Base-by-base conservation (phyloP, 2,797 vertebrate species). In the Anguilla megastoma region DNA sequence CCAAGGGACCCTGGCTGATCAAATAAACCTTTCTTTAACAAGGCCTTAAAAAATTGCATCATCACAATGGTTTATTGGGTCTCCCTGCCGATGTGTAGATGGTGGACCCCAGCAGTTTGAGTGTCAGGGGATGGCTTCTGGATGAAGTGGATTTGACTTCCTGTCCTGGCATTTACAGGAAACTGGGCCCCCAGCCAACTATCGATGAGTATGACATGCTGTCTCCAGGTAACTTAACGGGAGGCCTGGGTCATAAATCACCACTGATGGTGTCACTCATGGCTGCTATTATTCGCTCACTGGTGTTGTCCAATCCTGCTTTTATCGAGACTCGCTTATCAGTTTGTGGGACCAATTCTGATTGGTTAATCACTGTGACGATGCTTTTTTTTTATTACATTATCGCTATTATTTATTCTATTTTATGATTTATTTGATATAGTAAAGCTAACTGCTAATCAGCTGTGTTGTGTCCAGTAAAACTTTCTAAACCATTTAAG, bases 221-320 rank as follows among this genome's bases (percentile, higher is more conserved):
- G 82, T 89, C 93, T 76, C 93, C 98, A 52, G 97, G 97, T 98
- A 93, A 90, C 94, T 27, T 27, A 69, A 69, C 21, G n/a, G 63
- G n/a, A 69, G 21, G 5, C 63, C 12, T 16, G 56, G 56, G 56
- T 58, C 56, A 16, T 58, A 58, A 58, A 58, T 58, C 56, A 58
- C 56, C 56, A 58, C 56, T 58, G 56, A 58, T 16, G 56, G 56
- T 58, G 56, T 58, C 56, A 58, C 56, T 58, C 56, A 58, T 18
- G 14, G 16, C 56, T 58, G 56, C 14, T 18, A 58, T 58, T 58
- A 58, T 16, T 58, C 56, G 16, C 16, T 58, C 14, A 16, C 56
- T 58, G 14, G 14, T 58, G 3, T 14, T 16, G 56, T 18, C 56
- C 56, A 58, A 16, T 16, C 56, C 56, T 58, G 56, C 56, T 58